A percentile compares a stretch with the other conserved stretches of the same genome.
Conservation (phyloP, 2,888 invertebrate genomes). For the Pollenia amentaria region DNA sequence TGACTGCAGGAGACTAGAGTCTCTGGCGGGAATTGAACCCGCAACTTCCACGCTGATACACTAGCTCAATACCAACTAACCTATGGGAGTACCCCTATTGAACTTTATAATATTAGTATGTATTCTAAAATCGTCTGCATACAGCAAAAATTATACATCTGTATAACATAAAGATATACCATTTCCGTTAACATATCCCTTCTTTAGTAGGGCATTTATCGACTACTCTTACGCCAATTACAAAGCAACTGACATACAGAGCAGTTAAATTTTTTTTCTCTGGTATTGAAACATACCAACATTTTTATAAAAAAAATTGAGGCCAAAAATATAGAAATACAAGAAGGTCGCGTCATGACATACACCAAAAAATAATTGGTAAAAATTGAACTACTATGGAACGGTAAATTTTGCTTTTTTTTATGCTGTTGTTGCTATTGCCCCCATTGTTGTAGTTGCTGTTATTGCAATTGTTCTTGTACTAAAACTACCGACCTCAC, state of each 20-base stretch:
- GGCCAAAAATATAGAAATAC: constrained; percentile 56
- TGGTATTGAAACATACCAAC: constrained; percentile 64
- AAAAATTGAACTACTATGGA: constrained; percentile 43
- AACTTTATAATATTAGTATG: too few species aligned
- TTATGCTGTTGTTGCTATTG: not conserved
- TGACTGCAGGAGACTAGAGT: too few species aligned
- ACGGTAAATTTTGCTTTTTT: constrained; percentile 55
- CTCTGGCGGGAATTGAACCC: too few species aligned
- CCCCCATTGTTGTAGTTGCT: constrained; percentile 9
- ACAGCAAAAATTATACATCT: too few species aligned
- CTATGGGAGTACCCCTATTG: too few species aligned
- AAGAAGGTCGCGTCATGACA: constrained; percentile 72
- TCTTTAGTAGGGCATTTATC: constrained; percentile 10
- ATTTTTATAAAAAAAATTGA: constrained; percentile 70
- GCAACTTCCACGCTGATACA: too few species aligned
- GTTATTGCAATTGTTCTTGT: constrained; percentile 18
- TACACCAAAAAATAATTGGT: constrained; percentile 66
- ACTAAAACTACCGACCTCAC: constrained; percentile 27
- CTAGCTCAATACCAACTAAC: too few species aligned
- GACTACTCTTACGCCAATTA: not conserved
- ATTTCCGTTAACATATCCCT: too few species aligned
- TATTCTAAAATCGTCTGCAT: too few species aligned
- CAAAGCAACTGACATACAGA: constrained; percentile 5
- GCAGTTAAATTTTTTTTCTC: constrained; percentile 47
- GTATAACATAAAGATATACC: too few species aligned